A percentile compares a stretch with the other conserved stretches of the same genome.
Evolutionary conservation across 2,888 invertebrate genomes (phyloP).

Genomic region (Hoplodrina ambigua): DNA sequence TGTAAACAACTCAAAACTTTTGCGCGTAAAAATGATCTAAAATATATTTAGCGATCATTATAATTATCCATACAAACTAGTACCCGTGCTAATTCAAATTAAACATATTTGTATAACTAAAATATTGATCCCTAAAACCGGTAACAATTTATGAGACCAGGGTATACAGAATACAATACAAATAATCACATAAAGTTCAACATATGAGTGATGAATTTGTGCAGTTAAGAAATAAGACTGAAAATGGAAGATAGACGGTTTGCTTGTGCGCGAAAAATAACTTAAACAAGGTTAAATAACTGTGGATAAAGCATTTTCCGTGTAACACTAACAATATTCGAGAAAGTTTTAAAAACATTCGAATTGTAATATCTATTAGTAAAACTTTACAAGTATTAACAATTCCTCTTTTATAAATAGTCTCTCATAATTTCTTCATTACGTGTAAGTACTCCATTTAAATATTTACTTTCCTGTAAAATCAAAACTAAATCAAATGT

Average conservation of each 20-base stretch:
- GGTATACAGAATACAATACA: constrained; percentile 9
- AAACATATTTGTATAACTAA: constrained; percentile 57
- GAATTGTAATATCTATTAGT: constrained; percentile 45
- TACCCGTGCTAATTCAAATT: constrained; percentile 62
- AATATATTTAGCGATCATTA: constrained; percentile 55
- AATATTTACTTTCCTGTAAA: constrained; percentile 4
- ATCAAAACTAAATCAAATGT: neutral
- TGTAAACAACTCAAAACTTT: constrained; percentile 58
- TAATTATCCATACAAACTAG: constrained; percentile 57
- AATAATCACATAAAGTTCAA: constrained; percentile 9
- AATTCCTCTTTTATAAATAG: constrained; percentile 49
- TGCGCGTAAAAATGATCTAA: constrained; percentile 61
- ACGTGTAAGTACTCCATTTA: constrained; percentile 10
- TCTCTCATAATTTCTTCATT: constrained; percentile 36
- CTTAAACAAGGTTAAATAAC: constrained; percentile 14
- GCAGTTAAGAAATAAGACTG: constrained; percentile 19
- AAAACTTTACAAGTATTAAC: constrained; percentile 55
- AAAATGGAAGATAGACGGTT: constrained; percentile 15
- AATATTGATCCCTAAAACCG: constrained; percentile 65
- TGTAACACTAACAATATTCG: constrained; percentile 50
- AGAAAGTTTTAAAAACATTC: constrained; percentile 54
- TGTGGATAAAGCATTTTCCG: constrained; percentile 28
- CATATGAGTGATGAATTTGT: constrained; percentile 12
- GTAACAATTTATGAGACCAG: constrained; percentile 48
- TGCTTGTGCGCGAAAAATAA: constrained; percentile 18